A percentile compares a stretch with the other conserved stretches of the same genome.
Evolutionary conservation across 2,888 invertebrate genomes (phyloP).

Genomic region (Chrysolina americana): DNA sequence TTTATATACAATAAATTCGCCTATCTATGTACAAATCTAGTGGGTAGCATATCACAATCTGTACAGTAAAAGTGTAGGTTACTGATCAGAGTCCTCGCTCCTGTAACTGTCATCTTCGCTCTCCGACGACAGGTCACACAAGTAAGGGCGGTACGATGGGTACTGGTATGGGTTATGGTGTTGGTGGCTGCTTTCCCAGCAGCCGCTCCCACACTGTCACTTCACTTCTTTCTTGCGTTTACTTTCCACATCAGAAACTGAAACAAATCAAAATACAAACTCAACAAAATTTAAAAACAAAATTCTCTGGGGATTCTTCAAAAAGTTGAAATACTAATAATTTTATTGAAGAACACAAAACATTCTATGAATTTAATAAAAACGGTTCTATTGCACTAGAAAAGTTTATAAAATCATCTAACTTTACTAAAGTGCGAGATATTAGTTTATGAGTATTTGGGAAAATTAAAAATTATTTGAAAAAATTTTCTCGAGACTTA

Average conservation of each 20-base stretch:
- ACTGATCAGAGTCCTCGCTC: conserved; percentile 48
- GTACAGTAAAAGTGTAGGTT: conserved; percentile 61
- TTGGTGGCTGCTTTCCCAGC: conserved; percentile 61
- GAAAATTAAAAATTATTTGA: too few relatives aligned
- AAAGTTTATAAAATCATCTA: too few relatives aligned
- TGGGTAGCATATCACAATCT: conserved; percentile 66
- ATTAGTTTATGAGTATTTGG: too few relatives aligned
- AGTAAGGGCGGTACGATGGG: conserved; percentile 49
- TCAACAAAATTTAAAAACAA: not conserved
- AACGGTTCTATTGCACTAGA: too few relatives aligned
- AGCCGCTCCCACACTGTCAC: conserved; percentile 69
- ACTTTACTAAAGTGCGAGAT: too few relatives aligned
- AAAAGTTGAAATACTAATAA: too few relatives aligned
- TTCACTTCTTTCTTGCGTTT: conserved; percentile 70
- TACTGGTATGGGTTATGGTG: conserved; percentile 52
- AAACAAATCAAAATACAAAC: conserved; percentile 44
- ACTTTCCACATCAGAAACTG: conserved; percentile 67
- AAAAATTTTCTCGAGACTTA: too few relatives aligned
- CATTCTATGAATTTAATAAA: too few relatives aligned
- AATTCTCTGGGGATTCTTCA: too few relatives aligned
- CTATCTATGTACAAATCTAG: conserved; percentile 63
- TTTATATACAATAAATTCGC: conserved; percentile 65
- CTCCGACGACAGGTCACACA: conserved; percentile 48
- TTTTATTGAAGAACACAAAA: too few relatives aligned
- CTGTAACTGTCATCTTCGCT: conserved; percentile 52